Percentiles rank a stretch among this genome's conserved stretches.
phyloP scores from a whole-genome alignment of 2,113 vertebrate species.

The Paracyprichromis sp. region DNA sequence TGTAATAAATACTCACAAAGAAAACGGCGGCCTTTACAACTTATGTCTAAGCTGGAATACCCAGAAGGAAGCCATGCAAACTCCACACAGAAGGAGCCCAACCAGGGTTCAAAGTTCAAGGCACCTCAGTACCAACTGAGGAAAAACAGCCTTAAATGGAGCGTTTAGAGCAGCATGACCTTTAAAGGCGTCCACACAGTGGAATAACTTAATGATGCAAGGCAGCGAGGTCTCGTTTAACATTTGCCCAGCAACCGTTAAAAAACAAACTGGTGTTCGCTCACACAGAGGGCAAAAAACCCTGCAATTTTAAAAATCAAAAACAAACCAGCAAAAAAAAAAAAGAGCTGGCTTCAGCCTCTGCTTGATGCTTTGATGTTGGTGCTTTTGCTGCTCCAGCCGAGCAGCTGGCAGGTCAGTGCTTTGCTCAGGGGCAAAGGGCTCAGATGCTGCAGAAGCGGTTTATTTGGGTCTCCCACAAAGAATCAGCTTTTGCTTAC shows the following conservation, averaged over 20 bases:
- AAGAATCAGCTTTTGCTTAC: not conserved
- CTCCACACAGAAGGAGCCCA: not conserved
- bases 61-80: not conserved
- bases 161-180: not conserved
- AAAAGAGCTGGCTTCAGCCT: not conserved
- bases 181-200: not conserved
- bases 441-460: not conserved
- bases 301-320: not conserved
- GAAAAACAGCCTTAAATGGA: not conserved
- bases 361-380: not conserved
- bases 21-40: fast-evolving
- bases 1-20: fast-evolving
- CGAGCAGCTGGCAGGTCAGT: not conserved
- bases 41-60: not conserved
- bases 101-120: not conserved
- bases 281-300: not conserved
- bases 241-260: not conserved
- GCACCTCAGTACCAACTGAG: not conserved
- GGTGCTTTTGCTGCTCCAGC: not conserved
- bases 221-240: not conserved
- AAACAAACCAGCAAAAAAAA: not conserved
- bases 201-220: not conserved
- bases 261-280: not conserved
- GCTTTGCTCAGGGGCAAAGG: not conserved
- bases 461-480: not conserved